These are phyloP conservation scores for Molossus alvarezi DNA, from an alignment of 2,797 vertebrate genomes.

Conservation along the genomic window DNA sequence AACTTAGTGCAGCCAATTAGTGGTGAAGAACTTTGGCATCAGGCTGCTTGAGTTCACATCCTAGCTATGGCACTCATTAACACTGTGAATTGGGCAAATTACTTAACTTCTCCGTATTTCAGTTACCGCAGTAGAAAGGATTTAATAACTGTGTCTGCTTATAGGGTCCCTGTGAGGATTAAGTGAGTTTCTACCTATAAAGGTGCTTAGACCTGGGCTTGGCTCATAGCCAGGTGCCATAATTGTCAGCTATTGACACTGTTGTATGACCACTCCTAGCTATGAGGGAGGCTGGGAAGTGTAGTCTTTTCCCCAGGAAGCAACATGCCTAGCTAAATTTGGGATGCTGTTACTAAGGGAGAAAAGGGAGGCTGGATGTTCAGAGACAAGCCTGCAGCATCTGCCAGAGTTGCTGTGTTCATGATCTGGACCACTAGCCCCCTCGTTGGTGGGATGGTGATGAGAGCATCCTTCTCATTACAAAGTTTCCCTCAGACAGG, in stretches of 20 bases:
- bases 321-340: background rate
- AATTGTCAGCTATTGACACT: background rate
- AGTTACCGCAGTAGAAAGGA: background rate
- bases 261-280: background rate
- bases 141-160: background rate
- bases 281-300: background rate
- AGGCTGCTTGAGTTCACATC: background rate
- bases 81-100: background rate
- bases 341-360: slow-evolving; percentile 29
- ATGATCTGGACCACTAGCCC: background rate
- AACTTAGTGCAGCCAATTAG: background rate
- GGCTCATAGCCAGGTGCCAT: background rate
- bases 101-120: background rate
- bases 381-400: background rate
- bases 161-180: background rate
- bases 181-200: background rate
- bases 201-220: background rate
- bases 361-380: background rate
- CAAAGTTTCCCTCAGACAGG: background rate
- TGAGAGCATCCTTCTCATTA: background rate
- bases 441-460: background rate
- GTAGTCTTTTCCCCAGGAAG: background rate
- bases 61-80: background rate
- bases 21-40: background rate
- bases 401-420: background rate